These are phyloP conservation scores for Salticus scenicus DNA, from an alignment of 2,888 invertebrate species.

Conservation along the genomic window DNA sequence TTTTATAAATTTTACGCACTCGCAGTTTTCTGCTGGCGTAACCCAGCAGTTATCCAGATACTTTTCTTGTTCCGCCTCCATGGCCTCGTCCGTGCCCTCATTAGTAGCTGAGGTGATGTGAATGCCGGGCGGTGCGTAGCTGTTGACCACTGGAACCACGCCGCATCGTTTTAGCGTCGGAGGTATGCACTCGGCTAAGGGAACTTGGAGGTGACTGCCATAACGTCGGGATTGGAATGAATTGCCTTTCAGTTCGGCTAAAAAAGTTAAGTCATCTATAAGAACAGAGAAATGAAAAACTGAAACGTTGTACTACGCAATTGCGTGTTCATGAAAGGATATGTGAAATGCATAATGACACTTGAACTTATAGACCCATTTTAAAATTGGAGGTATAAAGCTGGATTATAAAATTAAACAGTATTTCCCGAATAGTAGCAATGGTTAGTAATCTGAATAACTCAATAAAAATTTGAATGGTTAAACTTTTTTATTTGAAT, in stretches of 20 bases:
- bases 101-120: slow-evolving; percentile 27
- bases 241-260: slow-evolving; percentile 57
- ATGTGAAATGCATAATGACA: too few relatives aligned
- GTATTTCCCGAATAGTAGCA: too few relatives aligned
- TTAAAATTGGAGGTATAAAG: too few relatives aligned
- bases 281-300: too few relatives aligned
- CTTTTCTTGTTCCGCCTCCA: slow-evolving; percentile 68
- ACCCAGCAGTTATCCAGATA: slow-evolving; percentile 71
- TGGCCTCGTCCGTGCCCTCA: slow-evolving; percentile 53
- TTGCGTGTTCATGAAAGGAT: too few relatives aligned
- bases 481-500: too few relatives aligned
- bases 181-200: slow-evolving; percentile 27
- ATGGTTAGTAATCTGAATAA: too few relatives aligned
- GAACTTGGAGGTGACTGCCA: slow-evolving; percentile 63
- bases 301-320: too few relatives aligned
- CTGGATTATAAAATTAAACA: too few relatives aligned
- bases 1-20: slow-evolving; percentile 70
- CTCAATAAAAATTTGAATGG: too few relatives aligned
- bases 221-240: slow-evolving; percentile 31
- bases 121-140: slow-evolving; percentile 81
- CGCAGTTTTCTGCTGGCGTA: slow-evolving; percentile 71
- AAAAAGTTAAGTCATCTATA: too few relatives aligned
- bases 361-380: too few relatives aligned
- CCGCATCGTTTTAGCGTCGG: slow-evolving; percentile 82
- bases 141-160: slow-evolving; percentile 95